Evolutionary conservation across 2,888 invertebrate genomes (phyloP).

Genomic region (Antitype chi): DNA sequence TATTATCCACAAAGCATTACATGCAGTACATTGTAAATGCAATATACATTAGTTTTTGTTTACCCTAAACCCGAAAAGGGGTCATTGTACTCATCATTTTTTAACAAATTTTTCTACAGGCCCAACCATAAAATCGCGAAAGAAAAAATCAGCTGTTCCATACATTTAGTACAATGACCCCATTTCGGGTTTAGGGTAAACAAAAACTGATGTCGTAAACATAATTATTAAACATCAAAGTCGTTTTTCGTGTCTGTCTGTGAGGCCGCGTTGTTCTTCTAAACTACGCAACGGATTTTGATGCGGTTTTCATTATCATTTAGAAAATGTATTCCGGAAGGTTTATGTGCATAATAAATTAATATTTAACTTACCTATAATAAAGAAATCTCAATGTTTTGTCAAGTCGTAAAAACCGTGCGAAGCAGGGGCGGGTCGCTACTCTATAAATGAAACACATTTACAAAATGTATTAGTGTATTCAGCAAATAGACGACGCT

Average conservation of each 20-base stretch:
- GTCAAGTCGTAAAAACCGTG: not conserved
- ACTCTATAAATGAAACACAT: slow-evolving; percentile 42
- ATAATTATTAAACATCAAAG: not conserved
- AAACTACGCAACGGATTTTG: not conserved
- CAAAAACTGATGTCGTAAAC: no score
- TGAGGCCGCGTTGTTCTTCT: not conserved
- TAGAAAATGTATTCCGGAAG: not conserved
- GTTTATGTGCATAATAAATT: not conserved
- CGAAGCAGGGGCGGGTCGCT: no score
- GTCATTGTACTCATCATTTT: no score
- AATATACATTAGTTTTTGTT: no score
- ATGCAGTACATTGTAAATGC: slow-evolving; percentile 12
- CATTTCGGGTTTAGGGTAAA: no score
- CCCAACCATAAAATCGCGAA: no score
- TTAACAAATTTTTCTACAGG: no score
- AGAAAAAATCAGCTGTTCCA: no score
- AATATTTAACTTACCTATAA: no score
- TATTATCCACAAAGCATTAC: slow-evolving; percentile 16
- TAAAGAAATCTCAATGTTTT: not conserved
- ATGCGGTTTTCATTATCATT: not conserved
- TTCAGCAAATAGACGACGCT: slow-evolving; percentile 55
- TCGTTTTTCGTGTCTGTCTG: not conserved
- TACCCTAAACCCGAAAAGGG: no score
- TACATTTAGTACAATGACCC: no score
- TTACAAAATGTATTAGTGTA: slow-evolving; percentile 58